Base-by-base conservation (phyloP, 1,140 invertebrate genomes). In the Asbolus verrucosus region DNA sequence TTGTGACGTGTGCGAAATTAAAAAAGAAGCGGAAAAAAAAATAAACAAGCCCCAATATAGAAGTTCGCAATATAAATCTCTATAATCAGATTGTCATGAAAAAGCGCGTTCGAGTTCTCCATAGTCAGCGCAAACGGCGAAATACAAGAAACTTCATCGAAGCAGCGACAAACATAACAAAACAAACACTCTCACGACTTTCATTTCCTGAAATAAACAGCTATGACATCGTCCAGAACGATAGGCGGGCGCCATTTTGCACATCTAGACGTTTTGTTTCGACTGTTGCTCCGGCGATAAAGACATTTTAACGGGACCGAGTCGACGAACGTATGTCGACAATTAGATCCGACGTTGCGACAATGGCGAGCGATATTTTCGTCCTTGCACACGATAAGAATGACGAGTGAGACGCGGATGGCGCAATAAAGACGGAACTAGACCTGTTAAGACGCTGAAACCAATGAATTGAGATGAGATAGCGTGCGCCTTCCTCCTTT, bases 391-490 rank as follows among this genome's bases (percentile, higher is more conserved):
- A n/a, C n/a, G 46, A 54, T 54, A 54, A 54, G 18, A 54, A 24
- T 21, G 9, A 38, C n/a, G n/a, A n/a, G n/a, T n/a, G n/a, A n/a
- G n/a, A n/a, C n/a, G n/a, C n/a, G n/a, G n/a, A n/a, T n/a, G 41
- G 11, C 50, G 39, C 60, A 70, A 70, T 62, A 65, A 70, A 63
- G 62, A 62, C 38, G 16, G 39, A 43, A 43, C 4, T n/a, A 39
- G 63, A 65, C 46, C 71, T 65, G 63, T 70, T 73, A 73, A 73
- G 68, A 73, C 72, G 68, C 41, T 39, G 65, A 67, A 70, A 54
- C 73, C 73, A 74, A 74, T 71, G 73, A 71, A 74, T 71, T 71
- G 67, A 69, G 73, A 74, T 74, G 73, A 74, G 73, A 74, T 74
- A 74, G 66, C 61, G 41, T n/a, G n/a, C n/a, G n/a, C n/a, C n/a